Conservation (phyloP, 2,888 invertebrate genomes). For the Caenorhabditis parvicauda region DNA sequence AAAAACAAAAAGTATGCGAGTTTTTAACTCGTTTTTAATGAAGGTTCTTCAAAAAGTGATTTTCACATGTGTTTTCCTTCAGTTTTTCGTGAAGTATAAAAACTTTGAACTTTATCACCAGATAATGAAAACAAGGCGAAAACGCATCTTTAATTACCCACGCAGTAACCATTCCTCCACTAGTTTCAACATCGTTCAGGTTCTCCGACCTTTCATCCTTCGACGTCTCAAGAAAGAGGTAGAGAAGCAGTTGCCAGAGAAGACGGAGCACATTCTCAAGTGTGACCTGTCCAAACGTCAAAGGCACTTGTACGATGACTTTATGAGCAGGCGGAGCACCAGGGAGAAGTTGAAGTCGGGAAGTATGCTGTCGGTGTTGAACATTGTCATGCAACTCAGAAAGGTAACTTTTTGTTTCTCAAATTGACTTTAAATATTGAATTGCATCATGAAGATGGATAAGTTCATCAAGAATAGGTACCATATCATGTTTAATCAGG, state of each 20-base stretch:
- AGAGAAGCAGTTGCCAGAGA: conserved; percentile 93
- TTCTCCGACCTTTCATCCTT: conserved; percentile 86
- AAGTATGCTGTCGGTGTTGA: conserved; percentile 89
- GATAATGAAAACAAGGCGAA: too few species aligned
- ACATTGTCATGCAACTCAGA: conserved; percentile 91
- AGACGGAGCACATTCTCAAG: conserved; percentile 90
- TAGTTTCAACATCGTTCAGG: conserved; percentile 71
- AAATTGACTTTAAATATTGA: conserved; percentile 5
- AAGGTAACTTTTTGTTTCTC: conserved; percentile 69
- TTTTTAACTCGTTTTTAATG: too few species aligned
- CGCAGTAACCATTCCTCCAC: too few species aligned
- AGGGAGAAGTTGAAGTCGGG: conserved; percentile 87
- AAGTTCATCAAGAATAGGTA: too few species aligned
- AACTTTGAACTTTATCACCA: too few species aligned
- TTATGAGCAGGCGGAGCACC: conserved; percentile 95
- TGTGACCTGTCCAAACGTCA: conserved; percentile 92
- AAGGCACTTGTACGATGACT: conserved; percentile 95
- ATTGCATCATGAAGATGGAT: background rate
- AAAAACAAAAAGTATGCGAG: too few species aligned
- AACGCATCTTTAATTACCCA: too few species aligned
- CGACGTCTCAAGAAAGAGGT: conserved; percentile 89
- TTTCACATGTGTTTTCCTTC: too few species aligned
- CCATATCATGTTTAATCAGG: too few species aligned
- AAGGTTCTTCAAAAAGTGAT: too few species aligned
- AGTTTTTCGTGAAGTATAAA: too few species aligned